Percentiles rank a stretch among this genome's conserved stretches.
Evolutionary conservation across 2,888 invertebrate species (phyloP).

Genomic region (Tanytarsus gracilentus): DNA sequence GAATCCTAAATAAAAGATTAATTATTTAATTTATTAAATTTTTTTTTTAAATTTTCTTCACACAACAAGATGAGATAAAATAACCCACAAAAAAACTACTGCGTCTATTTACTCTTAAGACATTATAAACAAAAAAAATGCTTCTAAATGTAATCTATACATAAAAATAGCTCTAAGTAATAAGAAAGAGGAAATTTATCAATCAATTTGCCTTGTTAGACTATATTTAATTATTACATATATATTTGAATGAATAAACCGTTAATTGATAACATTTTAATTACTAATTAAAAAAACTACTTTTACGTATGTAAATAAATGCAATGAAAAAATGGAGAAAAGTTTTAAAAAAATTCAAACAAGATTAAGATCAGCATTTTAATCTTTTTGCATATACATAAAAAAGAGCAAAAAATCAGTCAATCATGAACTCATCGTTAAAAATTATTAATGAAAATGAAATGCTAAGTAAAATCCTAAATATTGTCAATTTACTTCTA

Average conservation of each 20-base stretch:
- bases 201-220: conserved; percentile 39
- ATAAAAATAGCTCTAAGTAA: not conserved
- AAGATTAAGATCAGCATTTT: not conserved
- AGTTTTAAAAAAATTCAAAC: not conserved
- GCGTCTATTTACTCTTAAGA: too few species aligned
- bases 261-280: not conserved
- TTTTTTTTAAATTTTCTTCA: too few species aligned
- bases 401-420: not conserved
- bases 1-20: too few species aligned
- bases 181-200: conserved; percentile 34
- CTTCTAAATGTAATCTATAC: conserved; percentile 13
- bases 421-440: not conserved
- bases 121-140: not conserved
- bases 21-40: too few species aligned
- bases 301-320: conserved; percentile 15
- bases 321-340: conserved; percentile 13
- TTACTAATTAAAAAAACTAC: not conserved
- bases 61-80: too few species aligned
- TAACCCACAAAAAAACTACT: too few species aligned
- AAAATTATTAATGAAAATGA: not conserved
- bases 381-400: too few species aligned
- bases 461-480: not conserved
- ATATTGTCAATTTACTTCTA: not conserved
- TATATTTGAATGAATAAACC: not conserved
- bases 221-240: conserved; percentile 9